These are phyloP conservation scores for Caenorhabditis becei DNA, from an alignment of 2,888 invertebrate genomes.

Conservation along the genomic window DNA sequence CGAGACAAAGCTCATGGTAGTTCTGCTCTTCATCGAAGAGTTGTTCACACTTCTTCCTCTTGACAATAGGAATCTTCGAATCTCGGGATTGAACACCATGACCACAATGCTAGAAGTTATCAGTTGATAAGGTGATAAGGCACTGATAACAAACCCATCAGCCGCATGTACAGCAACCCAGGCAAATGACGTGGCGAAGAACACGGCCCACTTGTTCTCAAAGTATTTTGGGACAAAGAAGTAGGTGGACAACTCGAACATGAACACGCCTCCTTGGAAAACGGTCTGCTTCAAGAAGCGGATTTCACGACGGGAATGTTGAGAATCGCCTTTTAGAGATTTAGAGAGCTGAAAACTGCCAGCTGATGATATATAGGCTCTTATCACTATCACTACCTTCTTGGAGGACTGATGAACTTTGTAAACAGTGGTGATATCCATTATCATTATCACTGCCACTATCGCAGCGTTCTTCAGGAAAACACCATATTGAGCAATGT, in stretches of 20 bases:
- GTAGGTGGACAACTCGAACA: constrained; percentile 58
- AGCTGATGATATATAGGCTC: background rate
- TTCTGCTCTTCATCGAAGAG: background rate
- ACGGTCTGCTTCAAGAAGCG: constrained; percentile 47
- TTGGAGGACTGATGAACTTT: constrained; percentile 36
- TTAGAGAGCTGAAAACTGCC: background rate
- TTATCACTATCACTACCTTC: no score
- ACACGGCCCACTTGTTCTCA: constrained; percentile 53
- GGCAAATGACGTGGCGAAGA: constrained; percentile 58
- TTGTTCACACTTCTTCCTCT: background rate
- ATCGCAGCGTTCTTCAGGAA: constrained; percentile 59
- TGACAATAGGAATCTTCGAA: background rate
- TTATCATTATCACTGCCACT: constrained; percentile 41
- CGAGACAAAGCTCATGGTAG: background rate
- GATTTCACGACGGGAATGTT: constrained; percentile 29
- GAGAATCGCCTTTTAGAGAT: background rate
- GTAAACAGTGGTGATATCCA: constrained; percentile 54
- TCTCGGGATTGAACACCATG: constrained; percentile 29
- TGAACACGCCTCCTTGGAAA: constrained; percentile 59
- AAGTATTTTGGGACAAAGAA: constrained; percentile 60
- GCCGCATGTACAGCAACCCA: constrained; percentile 58
- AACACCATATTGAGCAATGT: constrained; percentile 64
- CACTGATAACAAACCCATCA: constrained; percentile 49
- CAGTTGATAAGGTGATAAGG: background rate
- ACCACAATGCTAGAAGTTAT: constrained; percentile 26